Conservation (phyloP, 1,140 invertebrate species). For the Macrosteles quadrilineatus region DNA sequence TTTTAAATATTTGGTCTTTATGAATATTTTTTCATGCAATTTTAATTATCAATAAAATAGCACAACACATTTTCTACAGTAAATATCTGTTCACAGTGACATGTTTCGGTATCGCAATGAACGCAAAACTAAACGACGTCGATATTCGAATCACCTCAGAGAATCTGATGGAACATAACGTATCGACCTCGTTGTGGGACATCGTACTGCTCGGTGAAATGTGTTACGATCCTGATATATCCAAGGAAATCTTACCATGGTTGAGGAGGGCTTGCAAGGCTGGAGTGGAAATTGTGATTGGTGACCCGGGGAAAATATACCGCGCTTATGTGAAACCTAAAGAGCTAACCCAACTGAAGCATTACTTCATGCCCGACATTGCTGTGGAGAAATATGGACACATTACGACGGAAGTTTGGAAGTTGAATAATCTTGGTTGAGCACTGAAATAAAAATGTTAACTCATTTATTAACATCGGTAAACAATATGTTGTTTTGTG, state of each 20-base stretch:
- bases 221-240: constrained; percentile 58
- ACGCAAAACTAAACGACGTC: constrained; percentile 54
- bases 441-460: too few relatives aligned
- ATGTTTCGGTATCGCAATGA: constrained; percentile 52
- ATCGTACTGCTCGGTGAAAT: constrained; percentile 58
- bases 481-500: too few relatives aligned
- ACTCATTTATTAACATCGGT: too few relatives aligned
- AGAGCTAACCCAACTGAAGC: not conserved
- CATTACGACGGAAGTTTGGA: not conserved
- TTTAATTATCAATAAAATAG: too few relatives aligned
- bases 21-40: too few relatives aligned
- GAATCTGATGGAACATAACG: constrained; percentile 45
- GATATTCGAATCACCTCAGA: constrained; percentile 47
- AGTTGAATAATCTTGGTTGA: not conserved
- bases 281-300: constrained; percentile 45
- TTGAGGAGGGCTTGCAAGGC: constrained; percentile 43
- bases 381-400: not conserved
- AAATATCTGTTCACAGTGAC: constrained; percentile 49
- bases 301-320: constrained; percentile 48
- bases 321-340: not conserved
- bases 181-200: constrained; percentile 43
- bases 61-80: not conserved
- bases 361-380: not conserved
- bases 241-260: constrained; percentile 53
- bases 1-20: too few relatives aligned